Evolutionary conservation across 2,797 vertebrate species (phyloP).

Genomic region (Glyptemys insculpta): DNA sequence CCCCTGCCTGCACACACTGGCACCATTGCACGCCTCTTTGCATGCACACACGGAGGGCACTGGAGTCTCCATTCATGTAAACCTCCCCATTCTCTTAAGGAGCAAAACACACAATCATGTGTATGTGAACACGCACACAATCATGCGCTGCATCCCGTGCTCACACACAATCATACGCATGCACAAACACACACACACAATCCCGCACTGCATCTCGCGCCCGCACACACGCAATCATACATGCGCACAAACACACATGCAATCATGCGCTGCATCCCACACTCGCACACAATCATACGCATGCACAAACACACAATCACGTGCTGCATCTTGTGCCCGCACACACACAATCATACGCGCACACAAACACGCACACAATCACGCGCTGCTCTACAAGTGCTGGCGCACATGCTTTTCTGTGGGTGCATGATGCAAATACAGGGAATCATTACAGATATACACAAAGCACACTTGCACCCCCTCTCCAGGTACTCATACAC

Average conservation of each 20-base stretch:
- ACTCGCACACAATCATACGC: no score
- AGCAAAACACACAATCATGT: background rate
- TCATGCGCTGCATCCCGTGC: background rate
- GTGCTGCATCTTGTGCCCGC: background rate
- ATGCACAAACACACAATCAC: no score
- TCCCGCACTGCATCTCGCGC: no score
- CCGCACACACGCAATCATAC: no score
- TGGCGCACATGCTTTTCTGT: background rate
- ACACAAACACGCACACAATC: background rate
- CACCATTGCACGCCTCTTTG: background rate
- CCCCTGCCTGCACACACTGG: background rate
- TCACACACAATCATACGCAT: no score
- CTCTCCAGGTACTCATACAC: background rate
- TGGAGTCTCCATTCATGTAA: background rate
- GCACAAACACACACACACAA: no score
- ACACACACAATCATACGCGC: rapidly evolving
- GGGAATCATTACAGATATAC: background rate
- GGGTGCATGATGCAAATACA: background rate
- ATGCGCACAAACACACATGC: no score
- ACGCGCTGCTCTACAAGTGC: no score
- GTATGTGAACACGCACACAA: background rate
- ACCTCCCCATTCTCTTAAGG: background rate
- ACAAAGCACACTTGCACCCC: background rate
- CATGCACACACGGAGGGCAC: background rate
- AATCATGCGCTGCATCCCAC: no score